A percentile compares a stretch with the other conserved stretches of the same genome.
Evolutionary conservation across 2,113 vertebrate genomes (phyloP).

Genomic region (Manacus vitellinus): DNA sequence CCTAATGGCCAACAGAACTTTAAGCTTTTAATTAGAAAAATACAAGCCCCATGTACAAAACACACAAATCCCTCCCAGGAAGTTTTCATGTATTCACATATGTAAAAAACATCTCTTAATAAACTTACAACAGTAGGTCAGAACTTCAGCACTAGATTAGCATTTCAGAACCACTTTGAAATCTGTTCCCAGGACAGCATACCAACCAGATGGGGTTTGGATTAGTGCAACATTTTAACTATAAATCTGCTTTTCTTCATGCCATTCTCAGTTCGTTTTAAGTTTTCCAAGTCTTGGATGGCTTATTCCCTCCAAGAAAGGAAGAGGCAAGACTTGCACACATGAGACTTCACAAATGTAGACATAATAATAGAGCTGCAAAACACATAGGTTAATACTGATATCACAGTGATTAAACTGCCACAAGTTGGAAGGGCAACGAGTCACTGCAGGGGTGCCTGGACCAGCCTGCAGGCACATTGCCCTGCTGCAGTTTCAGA

Average conservation of each 20-base stretch:
- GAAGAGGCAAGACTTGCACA: background rate
- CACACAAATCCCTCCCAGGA: background rate
- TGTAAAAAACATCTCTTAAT: background rate
- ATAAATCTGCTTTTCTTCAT: slow-evolving; percentile 5
- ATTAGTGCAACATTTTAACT: background rate
- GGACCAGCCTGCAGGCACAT: background rate
- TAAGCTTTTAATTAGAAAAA: slow-evolving; percentile 2
- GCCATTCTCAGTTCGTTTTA: background rate
- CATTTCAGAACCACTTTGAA: slow-evolving; percentile 47
- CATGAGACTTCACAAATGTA: background rate
- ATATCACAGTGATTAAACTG: accelerated
- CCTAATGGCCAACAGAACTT: background rate
- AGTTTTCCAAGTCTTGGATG: background rate
- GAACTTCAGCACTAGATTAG: background rate
- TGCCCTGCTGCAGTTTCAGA: background rate
- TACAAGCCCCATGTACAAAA: background rate
- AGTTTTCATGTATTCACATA: background rate
- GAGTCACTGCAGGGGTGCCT: background rate
- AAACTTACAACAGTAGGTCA: background rate
- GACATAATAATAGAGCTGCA: background rate
- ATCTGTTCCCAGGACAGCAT: background rate
- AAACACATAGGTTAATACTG: background rate
- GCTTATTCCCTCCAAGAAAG: background rate
- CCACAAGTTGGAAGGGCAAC: background rate
- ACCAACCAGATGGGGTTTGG: background rate